Evolutionary conservation across 2,113 vertebrate genomes (phyloP).

Genomic region (Urocynchramus pylzowi): DNA sequence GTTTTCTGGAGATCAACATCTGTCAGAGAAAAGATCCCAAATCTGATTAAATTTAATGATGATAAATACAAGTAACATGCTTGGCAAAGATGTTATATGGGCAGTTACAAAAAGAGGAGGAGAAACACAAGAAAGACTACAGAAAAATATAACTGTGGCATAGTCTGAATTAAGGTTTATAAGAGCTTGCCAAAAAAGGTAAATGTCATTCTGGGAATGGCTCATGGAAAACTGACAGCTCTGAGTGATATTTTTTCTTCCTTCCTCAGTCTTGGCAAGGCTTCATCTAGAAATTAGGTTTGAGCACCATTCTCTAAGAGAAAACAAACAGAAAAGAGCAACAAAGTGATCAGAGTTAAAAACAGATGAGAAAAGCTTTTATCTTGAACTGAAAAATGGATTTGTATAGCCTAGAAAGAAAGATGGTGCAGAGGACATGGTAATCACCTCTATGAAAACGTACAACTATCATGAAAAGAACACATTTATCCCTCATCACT

Average conservation of each 20-base stretch:
- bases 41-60: not conserved
- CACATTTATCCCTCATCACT: not conserved
- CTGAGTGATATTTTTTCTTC: not conserved
- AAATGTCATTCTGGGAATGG: not conserved
- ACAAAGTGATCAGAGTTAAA: not conserved
- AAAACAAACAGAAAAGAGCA: not conserved
- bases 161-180: not conserved
- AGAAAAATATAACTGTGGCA: not conserved
- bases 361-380: not conserved
- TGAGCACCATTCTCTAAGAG: not conserved
- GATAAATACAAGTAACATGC: not conserved
- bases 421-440: not conserved
- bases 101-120: not conserved
- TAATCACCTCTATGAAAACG: not conserved
- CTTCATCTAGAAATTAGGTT: not conserved
- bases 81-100: not conserved
- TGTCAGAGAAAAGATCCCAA: not conserved
- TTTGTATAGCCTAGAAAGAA: not conserved
- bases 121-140: not conserved
- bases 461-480: not conserved
- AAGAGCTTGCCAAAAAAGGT: not conserved
- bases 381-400: not conserved
- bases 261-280: not conserved
- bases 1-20: not conserved
- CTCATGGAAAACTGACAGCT: not conserved